These are phyloP conservation scores for Staurois parvus DNA, from an alignment of 2,797 vertebrate species.

Conservation along the genomic window DNA sequence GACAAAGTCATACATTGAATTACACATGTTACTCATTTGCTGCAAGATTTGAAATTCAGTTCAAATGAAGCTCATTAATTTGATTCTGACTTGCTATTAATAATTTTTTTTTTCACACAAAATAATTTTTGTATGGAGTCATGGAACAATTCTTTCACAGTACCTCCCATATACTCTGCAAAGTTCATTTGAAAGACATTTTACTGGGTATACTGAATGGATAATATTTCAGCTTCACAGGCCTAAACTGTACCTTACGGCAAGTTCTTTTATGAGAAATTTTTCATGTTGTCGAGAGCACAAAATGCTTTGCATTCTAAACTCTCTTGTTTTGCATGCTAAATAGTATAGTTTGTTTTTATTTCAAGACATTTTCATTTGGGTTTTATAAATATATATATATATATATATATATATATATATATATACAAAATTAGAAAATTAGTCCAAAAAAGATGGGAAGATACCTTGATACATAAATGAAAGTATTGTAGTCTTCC, in stretches of 20 bases:
- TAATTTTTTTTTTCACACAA: constrained; percentile 10
- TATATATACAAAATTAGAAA: too few species aligned
- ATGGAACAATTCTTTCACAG: constrained; percentile 21
- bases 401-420: too few species aligned
- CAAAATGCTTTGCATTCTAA: constrained; percentile 6
- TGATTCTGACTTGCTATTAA: constrained; percentile 25
- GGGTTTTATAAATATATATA: too few species aligned
- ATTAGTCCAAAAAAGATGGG: too few species aligned
- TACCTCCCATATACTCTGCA: constrained; percentile 29
- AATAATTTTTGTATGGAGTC: background rate
- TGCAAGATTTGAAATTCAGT: constrained; percentile 17
- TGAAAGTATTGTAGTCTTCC: too few species aligned
- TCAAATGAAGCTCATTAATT: background rate
- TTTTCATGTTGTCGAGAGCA: background rate
- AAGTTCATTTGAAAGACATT: constrained; percentile 55
- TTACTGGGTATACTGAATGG: constrained; percentile 33
- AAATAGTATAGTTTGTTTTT: background rate
- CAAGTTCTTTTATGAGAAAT: constrained; percentile 41
- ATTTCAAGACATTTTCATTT: background rate
- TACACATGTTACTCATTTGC: background rate
- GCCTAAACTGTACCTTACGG: constrained; percentile 31
- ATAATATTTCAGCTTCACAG: constrained; percentile 37
- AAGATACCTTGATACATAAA: too few species aligned
- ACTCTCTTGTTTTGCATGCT: background rate
- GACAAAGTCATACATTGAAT: constrained; percentile 14